These are phyloP conservation scores for Pocillopora verrucosa DNA, from an alignment of 64 coral and sea anemone genomes.

Conservation along the genomic window DNA sequence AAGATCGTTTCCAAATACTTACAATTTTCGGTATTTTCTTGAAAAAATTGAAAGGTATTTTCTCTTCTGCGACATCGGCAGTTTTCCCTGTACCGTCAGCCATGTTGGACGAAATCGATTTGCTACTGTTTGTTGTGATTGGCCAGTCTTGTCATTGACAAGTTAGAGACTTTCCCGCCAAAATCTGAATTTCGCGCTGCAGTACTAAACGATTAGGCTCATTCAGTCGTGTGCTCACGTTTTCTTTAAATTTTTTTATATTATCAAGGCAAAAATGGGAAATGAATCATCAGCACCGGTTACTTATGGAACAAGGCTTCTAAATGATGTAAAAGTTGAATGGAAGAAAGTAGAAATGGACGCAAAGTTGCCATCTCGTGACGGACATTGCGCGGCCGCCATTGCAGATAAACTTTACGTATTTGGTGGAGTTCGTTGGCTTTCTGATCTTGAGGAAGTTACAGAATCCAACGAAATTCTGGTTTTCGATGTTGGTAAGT, in stretches of 20 bases:
- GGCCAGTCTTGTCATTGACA: background rate
- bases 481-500: slow-evolving; percentile 70
- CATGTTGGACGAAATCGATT: slow-evolving; percentile 16
- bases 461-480: slow-evolving; percentile 76
- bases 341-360: slow-evolving; percentile 58
- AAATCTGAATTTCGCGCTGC: slow-evolving; percentile 2
- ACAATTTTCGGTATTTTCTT: slow-evolving; percentile 53
- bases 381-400: slow-evolving; percentile 77
- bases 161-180: background rate
- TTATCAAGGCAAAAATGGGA: slow-evolving; percentile 53
- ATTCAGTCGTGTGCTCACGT: background rate
- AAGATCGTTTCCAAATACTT: background rate
- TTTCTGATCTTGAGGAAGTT: slow-evolving; percentile 50
- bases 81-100: slow-evolving; percentile 11
- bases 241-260: background rate
- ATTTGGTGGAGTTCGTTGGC: slow-evolving; percentile 76
- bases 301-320: slow-evolving; percentile 63
- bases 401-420: slow-evolving; percentile 62
- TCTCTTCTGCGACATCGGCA: background rate
- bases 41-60: slow-evolving; percentile 31
- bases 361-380: slow-evolving; percentile 44
- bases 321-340: slow-evolving; percentile 62
- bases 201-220: too few relatives aligned
- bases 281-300: slow-evolving; percentile 63
- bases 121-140: slow-evolving; percentile 2